phyloP scores from a whole-genome alignment of 2,888 invertebrate genomes.

The Ceratothoa steindachneri region DNA sequence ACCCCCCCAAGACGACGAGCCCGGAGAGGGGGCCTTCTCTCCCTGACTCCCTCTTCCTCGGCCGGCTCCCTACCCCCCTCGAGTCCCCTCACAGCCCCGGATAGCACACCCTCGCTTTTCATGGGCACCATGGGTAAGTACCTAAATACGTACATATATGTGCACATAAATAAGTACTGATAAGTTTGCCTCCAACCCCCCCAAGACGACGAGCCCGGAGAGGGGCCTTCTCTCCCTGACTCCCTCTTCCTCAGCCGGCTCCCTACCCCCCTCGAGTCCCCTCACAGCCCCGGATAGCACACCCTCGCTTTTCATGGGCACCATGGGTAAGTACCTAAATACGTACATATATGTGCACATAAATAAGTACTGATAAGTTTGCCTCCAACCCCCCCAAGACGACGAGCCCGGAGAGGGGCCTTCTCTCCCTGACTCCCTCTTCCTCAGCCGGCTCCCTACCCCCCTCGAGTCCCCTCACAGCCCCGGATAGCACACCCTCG shows the following conservation, averaged over 20 bases:
- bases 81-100: slow-evolving; percentile 27
- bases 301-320: slow-evolving; percentile 31
- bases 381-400: slow-evolving; percentile 26
- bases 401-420: slow-evolving; percentile 21
- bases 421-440: slow-evolving; percentile 18
- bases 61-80: slow-evolving; percentile 14
- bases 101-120: slow-evolving; percentile 43
- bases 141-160: not conserved
- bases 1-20: slow-evolving; percentile 24
- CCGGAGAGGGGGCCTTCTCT: slow-evolving; percentile 17
- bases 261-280: slow-evolving; percentile 10
- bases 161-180: slow-evolving; percentile 1
- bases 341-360: not conserved
- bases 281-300: slow-evolving; percentile 39
- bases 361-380: not conserved
- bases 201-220: slow-evolving; percentile 25
- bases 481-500: slow-evolving; percentile 46
- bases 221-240: slow-evolving; percentile 22
- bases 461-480: slow-evolving; percentile 21
- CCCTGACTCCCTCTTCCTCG: slow-evolving; percentile 18
- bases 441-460: slow-evolving; percentile 9
- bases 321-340: not conserved
- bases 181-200: slow-evolving; percentile 14
- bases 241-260: slow-evolving; percentile 9
- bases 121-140: not conserved